Conservation (phyloP, 1,140 invertebrate species). For the Drosophila repletoides region DNA sequence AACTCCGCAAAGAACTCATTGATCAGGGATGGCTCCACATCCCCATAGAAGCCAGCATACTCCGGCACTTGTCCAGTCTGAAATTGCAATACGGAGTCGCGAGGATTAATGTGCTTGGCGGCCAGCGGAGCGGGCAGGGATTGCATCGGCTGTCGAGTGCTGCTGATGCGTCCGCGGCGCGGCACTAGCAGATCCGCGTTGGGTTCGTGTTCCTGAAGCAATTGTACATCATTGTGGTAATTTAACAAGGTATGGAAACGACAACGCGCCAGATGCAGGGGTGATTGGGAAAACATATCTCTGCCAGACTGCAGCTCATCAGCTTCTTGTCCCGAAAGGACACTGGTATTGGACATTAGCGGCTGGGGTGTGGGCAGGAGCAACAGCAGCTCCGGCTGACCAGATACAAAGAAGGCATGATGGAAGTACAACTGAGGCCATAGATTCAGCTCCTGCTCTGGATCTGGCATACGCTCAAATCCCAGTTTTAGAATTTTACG, state of each 20-base stretch:
- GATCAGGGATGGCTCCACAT: slow-evolving; percentile 14
- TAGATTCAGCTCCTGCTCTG: not conserved
- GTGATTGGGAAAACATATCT: not conserved
- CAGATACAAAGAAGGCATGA: slow-evolving; percentile 20
- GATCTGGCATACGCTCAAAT: slow-evolving; percentile 7
- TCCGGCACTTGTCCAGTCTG: slow-evolving; percentile 18
- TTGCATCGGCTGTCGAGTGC: not conserved
- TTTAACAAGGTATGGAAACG: slow-evolving; percentile 25
- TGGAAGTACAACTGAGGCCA: not conserved
- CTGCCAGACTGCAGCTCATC: not conserved
- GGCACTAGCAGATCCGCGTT: slow-evolving; percentile 9
- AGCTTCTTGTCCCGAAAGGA: too few relatives aligned
- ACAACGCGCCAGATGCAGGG: slow-evolving; percentile 36
- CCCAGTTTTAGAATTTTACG: slow-evolving; percentile 7
- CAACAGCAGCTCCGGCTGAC: not conserved
- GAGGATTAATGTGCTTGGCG: slow-evolving; percentile 34
- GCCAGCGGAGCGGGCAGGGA: not conserved
- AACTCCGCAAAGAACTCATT: slow-evolving; percentile 49
- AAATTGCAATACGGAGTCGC: slow-evolving; percentile 34
- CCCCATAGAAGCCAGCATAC: slow-evolving; percentile 56
- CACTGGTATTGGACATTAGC: too few relatives aligned
- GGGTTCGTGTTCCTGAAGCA: slow-evolving; percentile 11
- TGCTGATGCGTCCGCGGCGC: slow-evolving; percentile 23
- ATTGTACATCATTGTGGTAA: slow-evolving; percentile 14
- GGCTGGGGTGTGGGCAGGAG: not conserved